These are phyloP conservation scores for Physocephala rufipes DNA, from an alignment of 2,888 invertebrate genomes.

Conservation along the genomic window DNA sequence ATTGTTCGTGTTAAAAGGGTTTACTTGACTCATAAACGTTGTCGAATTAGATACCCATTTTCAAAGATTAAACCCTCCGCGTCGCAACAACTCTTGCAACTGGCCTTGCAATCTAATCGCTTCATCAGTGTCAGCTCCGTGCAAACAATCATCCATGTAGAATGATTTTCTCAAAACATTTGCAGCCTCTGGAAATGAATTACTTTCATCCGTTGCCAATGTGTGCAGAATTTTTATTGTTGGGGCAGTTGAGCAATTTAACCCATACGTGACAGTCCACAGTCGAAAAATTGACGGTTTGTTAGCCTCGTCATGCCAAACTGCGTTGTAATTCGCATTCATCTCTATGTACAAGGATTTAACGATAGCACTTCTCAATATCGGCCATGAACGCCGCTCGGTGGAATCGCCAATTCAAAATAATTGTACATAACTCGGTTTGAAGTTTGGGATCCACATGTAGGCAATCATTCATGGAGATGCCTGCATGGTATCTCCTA, in stretches of 20 bases:
- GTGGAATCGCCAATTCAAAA: no score
- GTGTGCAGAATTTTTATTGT: conserved; percentile 38
- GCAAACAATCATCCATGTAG: no score
- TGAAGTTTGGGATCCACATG: conserved; percentile 42
- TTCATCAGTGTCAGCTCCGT: no score
- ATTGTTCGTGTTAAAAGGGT: neutral
- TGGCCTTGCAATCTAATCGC: no score
- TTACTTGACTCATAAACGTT: neutral
- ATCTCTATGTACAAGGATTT: no score
- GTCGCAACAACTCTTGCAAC: no score
- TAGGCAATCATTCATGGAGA: conserved; percentile 42
- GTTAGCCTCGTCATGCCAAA: conserved; percentile 35
- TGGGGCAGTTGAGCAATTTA: conserved; percentile 39
- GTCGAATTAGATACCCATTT: neutral
- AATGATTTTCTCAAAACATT: no score
- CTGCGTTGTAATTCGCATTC: conserved; percentile 40
- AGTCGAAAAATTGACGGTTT: conserved; percentile 25
- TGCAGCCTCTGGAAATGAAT: conserved; percentile 33
- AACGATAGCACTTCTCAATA: no score
- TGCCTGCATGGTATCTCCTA: conserved; percentile 34
- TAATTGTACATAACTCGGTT: conserved; percentile 31
- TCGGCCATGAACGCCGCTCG: no score
- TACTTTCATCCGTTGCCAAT: conserved; percentile 32
- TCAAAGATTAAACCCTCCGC: no score
- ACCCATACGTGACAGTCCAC: conserved; percentile 38